Percentiles rank a stretch among this genome's conserved stretches.
Conservation (phyloP, 1,140 invertebrate species). For the Drosophila lacertosa region DNA sequence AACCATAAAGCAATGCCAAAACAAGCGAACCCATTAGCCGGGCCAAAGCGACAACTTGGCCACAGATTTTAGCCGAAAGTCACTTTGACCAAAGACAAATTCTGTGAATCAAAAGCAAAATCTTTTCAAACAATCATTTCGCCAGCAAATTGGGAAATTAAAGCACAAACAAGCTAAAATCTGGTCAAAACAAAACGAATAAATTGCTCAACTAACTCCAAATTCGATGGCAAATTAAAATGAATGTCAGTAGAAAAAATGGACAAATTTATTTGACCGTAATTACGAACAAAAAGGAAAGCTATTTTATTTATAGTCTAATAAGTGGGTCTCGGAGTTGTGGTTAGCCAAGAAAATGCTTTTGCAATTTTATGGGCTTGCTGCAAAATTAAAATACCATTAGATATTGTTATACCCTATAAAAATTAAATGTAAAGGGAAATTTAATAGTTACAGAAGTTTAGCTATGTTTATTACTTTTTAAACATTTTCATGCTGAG, state of each 20-base stretch:
- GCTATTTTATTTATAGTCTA: conserved; percentile 3
- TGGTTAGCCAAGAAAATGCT: neutral
- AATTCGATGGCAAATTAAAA: conserved; percentile 15
- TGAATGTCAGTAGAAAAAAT: conserved; percentile 4
- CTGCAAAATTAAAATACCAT: conserved; percentile 14
- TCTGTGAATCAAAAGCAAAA: conserved; percentile 45
- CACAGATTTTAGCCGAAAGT: conserved; percentile 50
- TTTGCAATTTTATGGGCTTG: conserved; percentile 4
- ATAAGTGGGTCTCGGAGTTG: conserved; percentile 3
- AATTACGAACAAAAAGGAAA: neutral
- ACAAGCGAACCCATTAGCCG: conserved; percentile 56
- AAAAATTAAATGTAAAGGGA: too few species aligned
- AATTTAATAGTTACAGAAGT: too few species aligned
- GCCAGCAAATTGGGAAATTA: conserved; percentile 2
- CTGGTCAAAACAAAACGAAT: conserved; percentile 1
- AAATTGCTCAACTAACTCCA: conserved; percentile 6
- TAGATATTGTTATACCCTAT: conserved; percentile 7
- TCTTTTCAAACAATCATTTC: conserved; percentile 66
- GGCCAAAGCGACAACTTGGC: conserved; percentile 8
- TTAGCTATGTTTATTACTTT: too few species aligned
- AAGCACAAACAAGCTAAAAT: neutral
- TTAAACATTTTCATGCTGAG: too few species aligned
- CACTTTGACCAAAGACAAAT: conserved; percentile 65
- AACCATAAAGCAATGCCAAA: conserved; percentile 52
- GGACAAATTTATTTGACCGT: conserved; percentile 2